Conservation (phyloP, 1,140 invertebrate genomes). For the Sitodiplosis mosellana region DNA sequence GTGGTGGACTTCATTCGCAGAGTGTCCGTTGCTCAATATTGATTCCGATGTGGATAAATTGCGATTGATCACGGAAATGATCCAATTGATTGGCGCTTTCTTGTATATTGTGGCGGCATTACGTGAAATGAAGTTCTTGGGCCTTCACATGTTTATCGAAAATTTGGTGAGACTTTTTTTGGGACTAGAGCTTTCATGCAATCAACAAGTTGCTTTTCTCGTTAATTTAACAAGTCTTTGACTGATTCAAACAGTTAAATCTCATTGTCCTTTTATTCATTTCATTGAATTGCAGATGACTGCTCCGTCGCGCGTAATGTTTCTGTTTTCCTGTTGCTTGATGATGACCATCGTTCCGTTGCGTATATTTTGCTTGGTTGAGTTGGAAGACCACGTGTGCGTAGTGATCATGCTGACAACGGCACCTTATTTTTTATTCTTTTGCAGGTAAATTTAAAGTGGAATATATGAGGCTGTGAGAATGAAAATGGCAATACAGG, state of each 20-base stretch:
- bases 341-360: conserved; percentile 69
- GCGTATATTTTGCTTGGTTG: conserved; percentile 61
- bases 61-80: conserved; percentile 45
- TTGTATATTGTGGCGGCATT: conserved; percentile 64
- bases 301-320: conserved; percentile 71
- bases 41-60: conserved; percentile 19
- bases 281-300: conserved; percentile 48
- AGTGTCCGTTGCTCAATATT: conserved; percentile 23
- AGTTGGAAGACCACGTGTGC: conserved; percentile 76
- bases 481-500: too few relatives aligned
- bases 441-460: conserved; percentile 54
- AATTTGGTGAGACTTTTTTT: conserved; percentile 50
- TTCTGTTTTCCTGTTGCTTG: conserved; percentile 78
- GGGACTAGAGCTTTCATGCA: neutral
- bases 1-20: conserved; percentile 23
- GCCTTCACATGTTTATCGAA: conserved; percentile 76
- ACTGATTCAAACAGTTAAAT: too few relatives aligned
- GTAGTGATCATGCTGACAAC: conserved; percentile 90
- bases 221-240: too few relatives aligned
- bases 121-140: conserved; percentile 65
- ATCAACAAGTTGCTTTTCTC: neutral
- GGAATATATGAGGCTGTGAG: too few relatives aligned
- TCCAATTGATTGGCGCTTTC: conserved; percentile 54
- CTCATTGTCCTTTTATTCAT: too few relatives aligned
- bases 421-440: conserved; percentile 95